phyloP scores from a whole-genome alignment of 2,888 invertebrate species.

The Brenthis daphne region DNA sequence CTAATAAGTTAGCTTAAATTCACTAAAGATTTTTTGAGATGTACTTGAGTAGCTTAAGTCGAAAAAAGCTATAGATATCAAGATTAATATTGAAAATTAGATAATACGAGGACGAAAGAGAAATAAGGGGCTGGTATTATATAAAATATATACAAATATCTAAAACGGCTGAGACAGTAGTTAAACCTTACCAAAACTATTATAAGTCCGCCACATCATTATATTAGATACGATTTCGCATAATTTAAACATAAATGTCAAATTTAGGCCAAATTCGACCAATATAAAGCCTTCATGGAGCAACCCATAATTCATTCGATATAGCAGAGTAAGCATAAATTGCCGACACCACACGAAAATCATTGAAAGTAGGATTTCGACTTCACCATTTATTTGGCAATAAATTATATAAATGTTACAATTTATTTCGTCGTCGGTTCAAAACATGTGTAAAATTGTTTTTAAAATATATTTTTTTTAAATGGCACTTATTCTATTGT shows the following conservation, averaged over 20 bases:
- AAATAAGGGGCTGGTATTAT: too few relatives aligned
- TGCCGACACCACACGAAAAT: conserved; percentile 26
- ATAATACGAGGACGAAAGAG: too few relatives aligned
- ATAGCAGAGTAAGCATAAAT: conserved; percentile 33
- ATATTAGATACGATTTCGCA: conserved; percentile 5
- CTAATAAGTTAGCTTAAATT: too few relatives aligned
- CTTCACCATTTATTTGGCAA: conserved; percentile 19
- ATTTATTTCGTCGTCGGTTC: too few relatives aligned
- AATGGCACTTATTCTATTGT: too few relatives aligned
- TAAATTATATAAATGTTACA: conserved; percentile 4
- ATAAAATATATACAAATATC: background rate
- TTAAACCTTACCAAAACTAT: conserved; percentile 2
- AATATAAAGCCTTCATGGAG: conserved; percentile 22
- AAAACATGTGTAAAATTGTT: too few relatives aligned
- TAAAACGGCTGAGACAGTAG: background rate
- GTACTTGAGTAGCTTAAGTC: too few relatives aligned
- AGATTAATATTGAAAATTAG: too few relatives aligned
- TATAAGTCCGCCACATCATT: background rate
- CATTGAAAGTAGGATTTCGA: conserved; percentile 9
- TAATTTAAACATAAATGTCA: conserved; percentile 22
- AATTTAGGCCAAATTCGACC: conserved; percentile 24
- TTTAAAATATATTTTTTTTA: too few relatives aligned
- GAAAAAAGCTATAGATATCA: too few relatives aligned
- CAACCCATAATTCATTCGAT: conserved; percentile 34
- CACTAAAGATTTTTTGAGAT: too few relatives aligned